Evolutionary conservation across 1,140 invertebrate species (phyloP).

Genomic region (Campoletis sonorensis): DNA sequence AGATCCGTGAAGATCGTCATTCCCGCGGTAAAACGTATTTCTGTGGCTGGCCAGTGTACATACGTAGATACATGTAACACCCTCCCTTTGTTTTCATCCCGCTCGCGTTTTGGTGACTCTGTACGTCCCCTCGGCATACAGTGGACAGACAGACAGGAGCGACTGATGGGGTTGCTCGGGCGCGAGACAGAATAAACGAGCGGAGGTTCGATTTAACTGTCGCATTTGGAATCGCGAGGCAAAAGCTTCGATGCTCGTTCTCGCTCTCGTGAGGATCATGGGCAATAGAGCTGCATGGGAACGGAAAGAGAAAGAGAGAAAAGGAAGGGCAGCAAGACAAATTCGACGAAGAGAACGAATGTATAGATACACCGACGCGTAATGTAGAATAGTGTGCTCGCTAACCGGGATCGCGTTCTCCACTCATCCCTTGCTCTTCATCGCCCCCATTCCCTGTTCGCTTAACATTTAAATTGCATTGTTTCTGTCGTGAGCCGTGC

Average conservation of each 20-base stretch:
- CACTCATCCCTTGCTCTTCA: constrained; percentile 21
- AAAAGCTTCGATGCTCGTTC: constrained; percentile 55
- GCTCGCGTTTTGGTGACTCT: constrained; percentile 19
- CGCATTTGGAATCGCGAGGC: constrained; percentile 64
- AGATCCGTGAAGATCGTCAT: background rate
- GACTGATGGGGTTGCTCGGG: constrained; percentile 37
- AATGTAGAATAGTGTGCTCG: constrained; percentile 39
- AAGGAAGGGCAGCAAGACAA: background rate
- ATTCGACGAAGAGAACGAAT: background rate
- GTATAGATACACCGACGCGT: constrained; percentile 26
- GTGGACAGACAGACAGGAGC: constrained; percentile 29
- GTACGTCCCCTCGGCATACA: constrained; percentile 12
- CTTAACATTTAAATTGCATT: constrained; percentile 73
- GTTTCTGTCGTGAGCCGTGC: constrained; percentile 65
- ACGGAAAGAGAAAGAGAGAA: background rate
- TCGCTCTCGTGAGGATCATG: constrained; percentile 10
- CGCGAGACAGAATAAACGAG: constrained; percentile 65
- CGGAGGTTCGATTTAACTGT: constrained; percentile 69
- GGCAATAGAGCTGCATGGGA: background rate
- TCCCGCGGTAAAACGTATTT: background rate
- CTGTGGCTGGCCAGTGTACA: constrained; percentile 19
- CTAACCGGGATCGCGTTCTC: constrained; percentile 43
- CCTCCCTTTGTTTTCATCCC: constrained; percentile 32
- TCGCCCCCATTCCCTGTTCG: constrained; percentile 52
- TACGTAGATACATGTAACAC: constrained; percentile 5